These are phyloP conservation scores for Potamilus streckersoni DNA, from an alignment of 1,140 invertebrate species.

Conservation along the genomic window DNA sequence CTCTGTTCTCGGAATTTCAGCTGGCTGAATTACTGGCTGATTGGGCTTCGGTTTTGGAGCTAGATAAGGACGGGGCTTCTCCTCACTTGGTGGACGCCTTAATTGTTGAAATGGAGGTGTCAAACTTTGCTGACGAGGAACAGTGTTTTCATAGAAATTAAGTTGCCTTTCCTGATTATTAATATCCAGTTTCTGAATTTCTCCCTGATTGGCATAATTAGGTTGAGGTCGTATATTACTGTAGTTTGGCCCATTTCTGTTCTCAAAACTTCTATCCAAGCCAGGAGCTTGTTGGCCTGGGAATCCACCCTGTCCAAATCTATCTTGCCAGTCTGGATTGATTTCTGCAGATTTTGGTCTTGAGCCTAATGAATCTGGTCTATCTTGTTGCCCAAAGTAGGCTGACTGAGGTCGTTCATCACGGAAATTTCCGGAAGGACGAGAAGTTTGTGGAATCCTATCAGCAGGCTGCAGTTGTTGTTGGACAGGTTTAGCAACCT, in stretches of 20 bases:
- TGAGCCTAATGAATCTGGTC: slow-evolving; percentile 31
- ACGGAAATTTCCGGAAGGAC: slow-evolving; percentile 42
- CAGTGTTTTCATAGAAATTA: slow-evolving; percentile 62
- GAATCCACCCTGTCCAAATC: slow-evolving; percentile 51
- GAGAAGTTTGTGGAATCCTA: slow-evolving; percentile 26
- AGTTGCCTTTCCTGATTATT: slow-evolving; percentile 53
- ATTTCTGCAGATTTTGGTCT: slow-evolving; percentile 60
- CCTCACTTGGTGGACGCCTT: slow-evolving; percentile 33
- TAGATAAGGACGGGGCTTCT: slow-evolving; percentile 35
- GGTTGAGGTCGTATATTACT: slow-evolving; percentile 37
- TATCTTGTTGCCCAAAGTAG: slow-evolving; percentile 44
- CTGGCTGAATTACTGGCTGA: slow-evolving; percentile 38
- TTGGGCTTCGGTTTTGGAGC: slow-evolving; percentile 57
- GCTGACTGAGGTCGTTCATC: slow-evolving; percentile 57
- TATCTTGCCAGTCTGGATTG: slow-evolving; percentile 42
- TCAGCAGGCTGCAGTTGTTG: slow-evolving; percentile 6
- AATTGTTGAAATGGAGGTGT: slow-evolving; percentile 56
- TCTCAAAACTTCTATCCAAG: slow-evolving; percentile 39
- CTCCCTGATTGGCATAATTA: slow-evolving; percentile 43
- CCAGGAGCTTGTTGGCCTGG: slow-evolving; percentile 37
- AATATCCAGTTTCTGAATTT: slow-evolving; percentile 46
- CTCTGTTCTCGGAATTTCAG: slow-evolving; percentile 48
- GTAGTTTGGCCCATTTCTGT: slow-evolving; percentile 38
- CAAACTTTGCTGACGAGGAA: slow-evolving; percentile 44
- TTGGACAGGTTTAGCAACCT: slow-evolving; percentile 5